Percentiles rank a stretch among this genome's conserved stretches.
Conservation (phyloP, 2,797 vertebrate species). For the Sarcophilus harrisii region DNA sequence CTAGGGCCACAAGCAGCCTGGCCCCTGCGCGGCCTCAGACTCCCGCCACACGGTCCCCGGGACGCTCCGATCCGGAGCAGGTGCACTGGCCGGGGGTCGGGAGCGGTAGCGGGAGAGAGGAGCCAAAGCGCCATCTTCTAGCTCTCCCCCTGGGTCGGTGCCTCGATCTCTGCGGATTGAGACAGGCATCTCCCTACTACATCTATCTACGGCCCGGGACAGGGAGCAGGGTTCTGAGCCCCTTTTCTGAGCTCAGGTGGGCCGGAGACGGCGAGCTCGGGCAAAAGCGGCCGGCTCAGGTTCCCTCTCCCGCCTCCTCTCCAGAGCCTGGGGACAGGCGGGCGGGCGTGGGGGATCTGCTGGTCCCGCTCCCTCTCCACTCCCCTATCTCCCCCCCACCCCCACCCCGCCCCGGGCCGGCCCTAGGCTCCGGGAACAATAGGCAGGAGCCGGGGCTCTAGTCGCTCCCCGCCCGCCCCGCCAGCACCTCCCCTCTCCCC, state of each 20-base stretch:
- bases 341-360: neutral
- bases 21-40: neutral
- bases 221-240: neutral
- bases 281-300: slow-evolving; percentile 23
- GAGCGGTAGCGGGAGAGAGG: neutral
- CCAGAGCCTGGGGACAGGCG: neutral
- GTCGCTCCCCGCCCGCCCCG: slow-evolving; percentile 73
- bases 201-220: too few species aligned
- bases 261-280: neutral
- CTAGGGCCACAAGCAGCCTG: neutral
- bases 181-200: neutral
- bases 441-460: slow-evolving; percentile 76
- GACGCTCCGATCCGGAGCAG: neutral
- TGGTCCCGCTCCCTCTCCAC: neutral
- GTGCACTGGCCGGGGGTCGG: neutral
- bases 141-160: neutral
- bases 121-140: neutral
- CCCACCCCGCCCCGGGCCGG: slow-evolving; percentile 42
- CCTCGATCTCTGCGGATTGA: neutral
- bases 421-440: slow-evolving; percentile 73
- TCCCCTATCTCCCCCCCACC: neutral
- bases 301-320: slow-evolving; percentile 24
- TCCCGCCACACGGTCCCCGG: neutral
- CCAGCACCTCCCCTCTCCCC: slow-evolving; percentile 64
- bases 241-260: neutral